phyloP scores from a whole-genome alignment of 2,797 vertebrate genomes.

The Petrocephalus schoutedeni region DNA sequence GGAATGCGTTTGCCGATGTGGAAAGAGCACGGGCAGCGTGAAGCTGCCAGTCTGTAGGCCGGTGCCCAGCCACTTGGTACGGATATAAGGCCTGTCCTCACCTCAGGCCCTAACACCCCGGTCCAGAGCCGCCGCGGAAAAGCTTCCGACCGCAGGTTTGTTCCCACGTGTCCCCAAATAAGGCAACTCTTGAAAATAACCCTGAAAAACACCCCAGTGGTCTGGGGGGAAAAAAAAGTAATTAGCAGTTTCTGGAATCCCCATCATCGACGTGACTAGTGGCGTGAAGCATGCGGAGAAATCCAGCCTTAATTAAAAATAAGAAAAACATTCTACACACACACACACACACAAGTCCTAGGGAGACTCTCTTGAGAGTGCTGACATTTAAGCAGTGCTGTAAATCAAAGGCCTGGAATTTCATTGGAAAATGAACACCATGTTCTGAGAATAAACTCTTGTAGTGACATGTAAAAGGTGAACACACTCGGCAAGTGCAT shows the following conservation, averaged over 20 bases:
- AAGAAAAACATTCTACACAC: neutral
- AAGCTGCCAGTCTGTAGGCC: neutral
- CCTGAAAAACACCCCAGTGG: constrained; percentile 16
- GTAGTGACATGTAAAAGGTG: neutral
- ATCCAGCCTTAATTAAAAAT: constrained; percentile 12
- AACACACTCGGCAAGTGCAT: neutral
- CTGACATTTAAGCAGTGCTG: neutral
- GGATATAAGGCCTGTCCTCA: neutral
- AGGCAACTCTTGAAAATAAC: constrained; percentile 31
- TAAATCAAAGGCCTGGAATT: constrained; percentile 10
- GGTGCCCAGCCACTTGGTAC: neutral
- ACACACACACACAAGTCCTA: constrained; percentile 17
- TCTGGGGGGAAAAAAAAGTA: constrained; percentile 13
- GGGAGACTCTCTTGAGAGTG: neutral
- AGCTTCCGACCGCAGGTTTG: constrained; percentile 37
- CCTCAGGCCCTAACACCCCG: neutral
- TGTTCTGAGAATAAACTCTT: neutral
- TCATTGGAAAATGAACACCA: neutral
- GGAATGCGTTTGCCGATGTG: neutral
- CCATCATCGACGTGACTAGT: constrained; percentile 18
- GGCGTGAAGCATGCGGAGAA: constrained; percentile 19
- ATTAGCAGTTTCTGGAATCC: constrained; percentile 28
- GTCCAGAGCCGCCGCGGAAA: constrained; percentile 26
- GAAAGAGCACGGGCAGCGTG: neutral
- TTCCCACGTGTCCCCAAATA: constrained; percentile 28